A percentile compares a stretch with the other conserved stretches of the same genome.
Conservation (phyloP, 2,888 invertebrate species). For the Chirona hameri region DNA sequence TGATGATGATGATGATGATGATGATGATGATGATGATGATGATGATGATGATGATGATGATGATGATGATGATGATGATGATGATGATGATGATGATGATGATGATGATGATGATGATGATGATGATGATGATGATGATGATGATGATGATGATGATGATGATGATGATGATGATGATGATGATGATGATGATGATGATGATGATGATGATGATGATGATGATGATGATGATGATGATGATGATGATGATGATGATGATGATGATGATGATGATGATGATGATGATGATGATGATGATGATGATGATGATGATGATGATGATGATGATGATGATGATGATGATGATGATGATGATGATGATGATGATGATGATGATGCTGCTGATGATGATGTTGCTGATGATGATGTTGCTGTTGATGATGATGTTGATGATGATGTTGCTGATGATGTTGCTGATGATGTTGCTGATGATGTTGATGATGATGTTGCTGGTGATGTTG, state of each 20-base stretch:
- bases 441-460: too few species aligned
- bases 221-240: constrained; percentile 22
- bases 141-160: constrained; percentile 22
- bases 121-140: constrained; percentile 22
- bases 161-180: constrained; percentile 22
- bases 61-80: constrained; percentile 22
- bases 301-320: constrained; percentile 22
- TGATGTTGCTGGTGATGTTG: too few species aligned
- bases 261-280: constrained; percentile 22
- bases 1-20: constrained; percentile 22
- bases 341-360: too few species aligned
- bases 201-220: constrained; percentile 22
- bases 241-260: constrained; percentile 22
- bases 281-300: constrained; percentile 22
- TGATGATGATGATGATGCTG: too few species aligned
- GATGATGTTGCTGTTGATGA: too few species aligned
- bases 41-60: constrained; percentile 22
- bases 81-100: constrained; percentile 22
- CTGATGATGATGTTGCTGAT: too few species aligned
- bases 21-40: constrained; percentile 22
- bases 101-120: constrained; percentile 22
- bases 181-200: constrained; percentile 22
- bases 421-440: too few species aligned
- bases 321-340: constrained; percentile 22
- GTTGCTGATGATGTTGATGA: too few species aligned